phyloP scores from a whole-genome alignment of 2,113 vertebrate genomes.

The Caranx melampygus region DNA sequence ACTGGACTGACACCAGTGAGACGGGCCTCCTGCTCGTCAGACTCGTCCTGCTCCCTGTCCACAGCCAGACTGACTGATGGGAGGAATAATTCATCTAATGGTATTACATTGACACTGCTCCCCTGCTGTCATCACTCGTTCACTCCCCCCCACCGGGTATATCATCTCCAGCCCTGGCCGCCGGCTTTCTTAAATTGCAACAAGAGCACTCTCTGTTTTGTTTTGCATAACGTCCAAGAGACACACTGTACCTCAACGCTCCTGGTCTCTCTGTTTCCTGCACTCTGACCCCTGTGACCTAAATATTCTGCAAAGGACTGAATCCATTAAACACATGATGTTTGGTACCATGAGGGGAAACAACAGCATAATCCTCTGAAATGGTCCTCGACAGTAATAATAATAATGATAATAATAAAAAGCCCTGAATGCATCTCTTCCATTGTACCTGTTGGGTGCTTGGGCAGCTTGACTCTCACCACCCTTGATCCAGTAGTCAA shows the following conservation, averaged over 20 bases:
- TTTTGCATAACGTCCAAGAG: not conserved
- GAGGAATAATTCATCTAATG: slow-evolving; percentile 72
- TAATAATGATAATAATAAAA: not conserved
- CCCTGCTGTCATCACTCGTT: slow-evolving; percentile 56
- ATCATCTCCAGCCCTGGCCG: slow-evolving; percentile 38
- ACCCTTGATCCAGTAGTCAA: slow-evolving; percentile 20
- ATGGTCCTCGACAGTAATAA: not conserved
- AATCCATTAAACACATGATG: not conserved
- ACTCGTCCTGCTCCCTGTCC: slow-evolving; percentile 19
- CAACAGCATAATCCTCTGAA: not conserved
- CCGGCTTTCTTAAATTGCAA: not conserved
- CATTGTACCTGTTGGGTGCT: slow-evolving; percentile 11
- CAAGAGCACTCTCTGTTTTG: not conserved
- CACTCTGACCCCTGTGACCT: slow-evolving; percentile 11
- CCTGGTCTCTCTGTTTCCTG: slow-evolving; percentile 4
- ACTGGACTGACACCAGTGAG: slow-evolving; percentile 10
- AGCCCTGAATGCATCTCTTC: slow-evolving; percentile 3
- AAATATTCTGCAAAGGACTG: not conserved
- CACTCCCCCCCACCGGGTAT: slow-evolving; percentile 29
- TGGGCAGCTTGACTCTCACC: not conserved
- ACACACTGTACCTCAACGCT: not conserved
- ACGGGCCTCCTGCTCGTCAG: slow-evolving; percentile 29
- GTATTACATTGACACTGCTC: slow-evolving; percentile 63
- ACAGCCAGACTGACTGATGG: slow-evolving; percentile 63
- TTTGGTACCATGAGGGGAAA: not conserved